Evolutionary conservation across 23 tunicate species (phyloP).

Genomic region (Aplidium turbinatum): DNA sequence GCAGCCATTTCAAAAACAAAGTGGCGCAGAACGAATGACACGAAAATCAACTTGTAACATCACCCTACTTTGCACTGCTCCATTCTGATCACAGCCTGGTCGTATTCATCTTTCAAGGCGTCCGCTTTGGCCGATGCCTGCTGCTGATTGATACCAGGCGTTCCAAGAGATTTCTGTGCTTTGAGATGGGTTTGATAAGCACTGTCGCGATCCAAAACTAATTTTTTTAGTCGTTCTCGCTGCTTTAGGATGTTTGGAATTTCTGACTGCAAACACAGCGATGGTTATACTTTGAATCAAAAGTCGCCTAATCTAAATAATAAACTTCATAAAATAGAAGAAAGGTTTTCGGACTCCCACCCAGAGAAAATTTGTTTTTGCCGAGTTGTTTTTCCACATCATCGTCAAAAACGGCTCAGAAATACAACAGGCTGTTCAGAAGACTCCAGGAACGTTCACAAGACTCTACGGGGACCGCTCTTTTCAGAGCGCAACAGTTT

Average conservation of each 20-base stretch:
- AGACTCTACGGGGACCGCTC: too few relatives aligned
- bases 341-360: too few relatives aligned
- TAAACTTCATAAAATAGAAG: too few relatives aligned
- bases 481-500: too few relatives aligned
- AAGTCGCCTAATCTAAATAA: background rate
- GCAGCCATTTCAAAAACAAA: too few relatives aligned
- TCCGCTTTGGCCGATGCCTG: conserved; percentile 65
- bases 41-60: too few relatives aligned
- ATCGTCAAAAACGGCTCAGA: too few relatives aligned
- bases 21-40: too few relatives aligned
- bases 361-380: too few relatives aligned
- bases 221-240: conserved; percentile 69
- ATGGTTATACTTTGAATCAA: background rate
- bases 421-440: too few relatives aligned
- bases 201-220: conserved; percentile 78
- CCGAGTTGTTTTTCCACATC: too few relatives aligned
- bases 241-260: conserved; percentile 70
- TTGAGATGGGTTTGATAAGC: conserved; percentile 56
- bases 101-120: conserved; percentile 65
- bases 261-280: conserved; percentile 21
- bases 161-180: conserved; percentile 55
- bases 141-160: conserved; percentile 61
- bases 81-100: conserved; percentile 69
- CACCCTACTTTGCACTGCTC: conserved; percentile 80
- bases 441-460: too few relatives aligned